Evolutionary conservation across 2,797 vertebrate species (phyloP).

Genomic region (Glossophaga mutica): DNA sequence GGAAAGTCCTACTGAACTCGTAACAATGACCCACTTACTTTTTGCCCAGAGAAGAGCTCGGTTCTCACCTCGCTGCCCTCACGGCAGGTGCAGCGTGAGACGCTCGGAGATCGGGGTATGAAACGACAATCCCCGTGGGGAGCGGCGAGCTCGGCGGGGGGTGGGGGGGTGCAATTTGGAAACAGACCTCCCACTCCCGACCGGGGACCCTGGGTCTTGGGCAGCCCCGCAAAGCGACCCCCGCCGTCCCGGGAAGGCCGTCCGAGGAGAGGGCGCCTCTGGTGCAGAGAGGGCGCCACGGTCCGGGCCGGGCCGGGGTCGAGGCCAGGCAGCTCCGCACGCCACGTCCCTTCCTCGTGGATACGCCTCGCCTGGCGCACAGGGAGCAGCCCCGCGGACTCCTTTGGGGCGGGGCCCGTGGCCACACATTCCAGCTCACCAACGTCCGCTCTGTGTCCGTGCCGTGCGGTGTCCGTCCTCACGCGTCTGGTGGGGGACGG

Average conservation of each 20-base stretch:
- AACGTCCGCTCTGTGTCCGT: rapidly evolving
- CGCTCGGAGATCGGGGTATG: neutral
- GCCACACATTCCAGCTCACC: neutral
- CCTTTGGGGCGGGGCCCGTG: no score
- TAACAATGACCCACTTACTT: neutral
- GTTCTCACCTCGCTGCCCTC: neutral
- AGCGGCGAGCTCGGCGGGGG: neutral
- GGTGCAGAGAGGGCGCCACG: no score
- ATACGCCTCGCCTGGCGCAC: rapidly evolving
- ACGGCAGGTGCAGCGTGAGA: neutral
- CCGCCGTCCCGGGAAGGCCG: neutral
- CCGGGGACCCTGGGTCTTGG: neutral
- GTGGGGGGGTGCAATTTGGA: neutral
- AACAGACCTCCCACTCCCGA: neutral
- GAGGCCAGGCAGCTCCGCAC: neutral
- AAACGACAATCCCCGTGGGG: rapidly evolving
- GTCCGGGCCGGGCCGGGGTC: neutral
- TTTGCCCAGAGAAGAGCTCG: neutral
- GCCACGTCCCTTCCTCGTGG: neutral
- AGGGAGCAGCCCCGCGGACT: neutral
- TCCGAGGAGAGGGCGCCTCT: neutral
- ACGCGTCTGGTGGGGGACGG: neutral
- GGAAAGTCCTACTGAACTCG: neutral
- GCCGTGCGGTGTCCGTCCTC: neutral
- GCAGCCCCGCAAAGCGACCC: neutral